A percentile compares a stretch with the other conserved stretches of the same genome.
These are phyloP conservation scores for Dolichallabes microphthalmus DNA, from an alignment of 2,113 vertebrate genomes.

Conservation along the genomic window DNA sequence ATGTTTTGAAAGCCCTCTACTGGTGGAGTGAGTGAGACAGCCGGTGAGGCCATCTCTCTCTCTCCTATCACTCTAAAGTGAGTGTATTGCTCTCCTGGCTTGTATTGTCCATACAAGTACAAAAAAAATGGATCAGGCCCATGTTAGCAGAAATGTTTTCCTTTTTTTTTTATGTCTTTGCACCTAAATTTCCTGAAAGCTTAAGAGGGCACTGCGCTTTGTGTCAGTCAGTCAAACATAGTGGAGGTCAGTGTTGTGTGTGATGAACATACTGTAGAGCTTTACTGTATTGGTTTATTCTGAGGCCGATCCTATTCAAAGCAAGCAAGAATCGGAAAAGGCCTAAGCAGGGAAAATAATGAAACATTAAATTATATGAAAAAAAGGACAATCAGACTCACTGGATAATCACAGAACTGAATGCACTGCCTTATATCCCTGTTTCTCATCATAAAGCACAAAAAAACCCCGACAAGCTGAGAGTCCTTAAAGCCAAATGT, in stretches of 20 bases:
- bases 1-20: conserved; percentile 47
- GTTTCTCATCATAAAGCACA: neutral
- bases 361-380: conserved; percentile 60
- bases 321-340: conserved; percentile 48
- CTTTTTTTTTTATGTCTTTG: neutral
- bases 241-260: conserved; percentile 13
- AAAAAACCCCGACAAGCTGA: neutral
- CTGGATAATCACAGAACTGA: conserved; percentile 78
- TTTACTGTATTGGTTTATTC: neutral
- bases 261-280: conserved; percentile 11
- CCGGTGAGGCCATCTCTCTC: neutral
- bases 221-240: conserved; percentile 13
- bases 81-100: conserved; percentile 71
- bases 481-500: conserved; percentile 19
- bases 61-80: conserved; percentile 47
- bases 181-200: neutral
- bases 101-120: conserved; percentile 36
- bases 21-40: conserved; percentile 55
- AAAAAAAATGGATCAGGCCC: conserved; percentile 3
- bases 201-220: conserved; percentile 9
- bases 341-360: conserved; percentile 37
- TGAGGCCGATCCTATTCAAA: neutral
- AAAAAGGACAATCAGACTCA: conserved; percentile 75
- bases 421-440: conserved; percentile 53
- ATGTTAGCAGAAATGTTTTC: conserved; percentile 12